These are phyloP conservation scores for Habroteleia sp. DNA, from an alignment of 2,888 invertebrate species.

Conservation along the genomic window DNA sequence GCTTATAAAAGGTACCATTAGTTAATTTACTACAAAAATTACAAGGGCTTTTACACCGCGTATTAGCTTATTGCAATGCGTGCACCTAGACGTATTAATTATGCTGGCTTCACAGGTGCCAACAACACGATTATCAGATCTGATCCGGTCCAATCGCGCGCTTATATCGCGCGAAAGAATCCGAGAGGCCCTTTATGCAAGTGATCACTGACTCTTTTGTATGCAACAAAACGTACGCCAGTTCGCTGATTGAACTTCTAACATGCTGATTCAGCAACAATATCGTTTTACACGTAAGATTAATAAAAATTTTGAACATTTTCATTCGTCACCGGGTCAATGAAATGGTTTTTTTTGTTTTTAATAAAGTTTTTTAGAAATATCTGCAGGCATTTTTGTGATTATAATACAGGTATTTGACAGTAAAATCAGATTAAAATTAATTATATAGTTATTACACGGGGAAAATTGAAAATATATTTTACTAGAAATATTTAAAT, in stretches of 20 bases:
- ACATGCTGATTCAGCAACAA: conserved; percentile 63
- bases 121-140: conserved; percentile 79
- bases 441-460: too few species aligned
- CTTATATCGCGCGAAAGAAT: conserved; percentile 69
- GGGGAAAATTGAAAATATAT: too few species aligned
- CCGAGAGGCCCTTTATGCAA: conserved; percentile 57
- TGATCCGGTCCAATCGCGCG: conserved; percentile 75
- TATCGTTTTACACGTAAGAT: conserved; percentile 52
- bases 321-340: conserved; percentile 37
- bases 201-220: conserved; percentile 62
- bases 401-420: too few species aligned
- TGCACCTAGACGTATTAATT: conserved; percentile 74
- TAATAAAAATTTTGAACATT: conserved; percentile 50
- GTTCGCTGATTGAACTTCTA: conserved; percentile 62
- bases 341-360: too few species aligned
- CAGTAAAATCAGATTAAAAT: too few species aligned
- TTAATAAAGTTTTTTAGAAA: too few species aligned
- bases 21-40: conserved; percentile 38
- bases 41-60: conserved; percentile 25
- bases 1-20: conserved; percentile 30
- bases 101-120: conserved; percentile 78
- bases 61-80: conserved; percentile 42
- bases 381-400: too few species aligned
- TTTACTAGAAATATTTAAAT: too few species aligned
- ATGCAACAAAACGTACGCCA: conserved; percentile 45